phyloP scores from a whole-genome alignment of 2,113 vertebrate species.

The Colossoma macropomum region DNA sequence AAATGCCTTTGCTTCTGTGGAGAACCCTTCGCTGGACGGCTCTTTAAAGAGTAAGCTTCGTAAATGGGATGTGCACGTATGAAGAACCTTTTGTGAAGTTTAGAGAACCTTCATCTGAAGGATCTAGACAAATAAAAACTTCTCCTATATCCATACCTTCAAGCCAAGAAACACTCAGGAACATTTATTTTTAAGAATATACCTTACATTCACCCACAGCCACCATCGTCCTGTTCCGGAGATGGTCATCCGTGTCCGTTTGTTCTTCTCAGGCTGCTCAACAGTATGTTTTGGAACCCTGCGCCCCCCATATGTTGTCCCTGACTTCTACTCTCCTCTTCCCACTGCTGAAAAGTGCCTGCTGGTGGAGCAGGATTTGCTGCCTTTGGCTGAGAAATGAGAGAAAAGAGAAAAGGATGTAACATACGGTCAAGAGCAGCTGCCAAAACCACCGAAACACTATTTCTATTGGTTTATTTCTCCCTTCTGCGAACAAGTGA shows the following conservation, averaged over 20 bases:
- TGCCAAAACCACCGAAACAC: constrained; percentile 27
- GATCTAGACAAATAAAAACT: too few relatives aligned
- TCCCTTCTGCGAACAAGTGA: constrained; percentile 11
- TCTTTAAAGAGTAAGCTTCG: too few relatives aligned
- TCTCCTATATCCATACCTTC: too few relatives aligned
- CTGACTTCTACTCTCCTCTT: constrained; percentile 33
- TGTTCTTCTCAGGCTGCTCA: constrained; percentile 19
- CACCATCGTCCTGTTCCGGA: background rate
- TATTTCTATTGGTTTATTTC: constrained; percentile 11
- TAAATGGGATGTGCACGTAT: too few relatives aligned
- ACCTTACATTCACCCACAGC: background rate
- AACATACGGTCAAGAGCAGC: constrained; percentile 18
- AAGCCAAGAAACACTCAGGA: background rate
- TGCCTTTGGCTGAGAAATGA: constrained; percentile 37
- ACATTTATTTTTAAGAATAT: background rate
- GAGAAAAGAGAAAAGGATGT: constrained; percentile 33
- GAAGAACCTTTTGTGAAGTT: too few relatives aligned
- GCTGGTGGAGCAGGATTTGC: constrained; percentile 40
- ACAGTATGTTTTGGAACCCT: constrained; percentile 34
- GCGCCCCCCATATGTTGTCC: constrained; percentile 33
- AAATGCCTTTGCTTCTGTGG: too few relatives aligned
- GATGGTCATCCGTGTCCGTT: background rate
- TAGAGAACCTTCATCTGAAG: too few relatives aligned
- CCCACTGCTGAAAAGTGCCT: constrained; percentile 20
- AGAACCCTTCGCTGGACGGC: too few relatives aligned